These are phyloP conservation scores for Apaloderma vittatum DNA, from an alignment of 2,113 vertebrate genomes.

Conservation along the genomic window DNA sequence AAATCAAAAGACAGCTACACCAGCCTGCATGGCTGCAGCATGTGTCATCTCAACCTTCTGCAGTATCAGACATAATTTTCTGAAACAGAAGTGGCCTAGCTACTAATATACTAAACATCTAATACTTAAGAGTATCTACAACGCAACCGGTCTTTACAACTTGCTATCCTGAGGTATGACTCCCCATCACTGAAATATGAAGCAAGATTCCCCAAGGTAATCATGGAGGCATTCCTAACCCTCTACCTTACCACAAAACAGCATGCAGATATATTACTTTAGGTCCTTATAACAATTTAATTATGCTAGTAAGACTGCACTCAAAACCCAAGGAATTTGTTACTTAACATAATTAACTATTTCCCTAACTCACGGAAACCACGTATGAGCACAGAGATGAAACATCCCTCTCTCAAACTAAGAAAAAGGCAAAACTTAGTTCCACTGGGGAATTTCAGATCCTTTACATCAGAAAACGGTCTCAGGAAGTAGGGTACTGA, in stretches of 20 bases:
- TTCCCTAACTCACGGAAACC: background rate
- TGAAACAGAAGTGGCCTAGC: background rate
- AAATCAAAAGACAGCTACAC: background rate
- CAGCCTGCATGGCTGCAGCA: background rate
- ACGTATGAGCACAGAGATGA: background rate
- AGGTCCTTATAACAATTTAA: background rate
- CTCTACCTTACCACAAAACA: background rate
- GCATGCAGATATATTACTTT: background rate
- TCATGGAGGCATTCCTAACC: background rate
- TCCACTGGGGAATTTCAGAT: background rate
- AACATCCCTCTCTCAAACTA: background rate
- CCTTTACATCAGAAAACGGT: background rate
- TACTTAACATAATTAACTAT: background rate
- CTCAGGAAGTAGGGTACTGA: background rate
- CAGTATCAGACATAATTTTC: background rate
- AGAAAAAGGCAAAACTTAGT: background rate
- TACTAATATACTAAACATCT: background rate
- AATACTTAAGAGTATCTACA: too few relatives aligned
- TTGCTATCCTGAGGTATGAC: accelerated
- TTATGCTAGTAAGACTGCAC: background rate
- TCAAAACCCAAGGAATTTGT: background rate
- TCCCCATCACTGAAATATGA: background rate
- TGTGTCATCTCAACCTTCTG: background rate
- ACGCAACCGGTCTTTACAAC: background rate
- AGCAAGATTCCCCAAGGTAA: background rate